A percentile compares a stretch with the other conserved stretches of the same genome.
Conservation (phyloP, 2,797 vertebrate genomes). For the Eleutherodactylus coqui region DNA sequence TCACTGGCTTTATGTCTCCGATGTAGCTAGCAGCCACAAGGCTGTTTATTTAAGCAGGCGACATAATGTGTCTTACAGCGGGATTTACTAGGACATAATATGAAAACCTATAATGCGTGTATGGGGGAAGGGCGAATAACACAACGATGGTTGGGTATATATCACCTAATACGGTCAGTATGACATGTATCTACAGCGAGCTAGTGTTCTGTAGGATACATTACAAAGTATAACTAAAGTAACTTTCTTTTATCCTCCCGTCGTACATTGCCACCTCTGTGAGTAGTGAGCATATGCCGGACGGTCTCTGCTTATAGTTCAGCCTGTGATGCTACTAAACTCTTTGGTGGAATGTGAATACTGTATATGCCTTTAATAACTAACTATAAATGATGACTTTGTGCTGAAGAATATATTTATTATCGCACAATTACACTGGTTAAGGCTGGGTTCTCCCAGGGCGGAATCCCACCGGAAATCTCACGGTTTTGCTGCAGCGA, state of each 20-base stretch:
- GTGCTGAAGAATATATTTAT: too few relatives aligned
- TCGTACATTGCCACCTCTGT: slow-evolving; percentile 13
- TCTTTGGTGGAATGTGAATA: too few relatives aligned
- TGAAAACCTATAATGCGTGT: neutral
- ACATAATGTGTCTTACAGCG: neutral
- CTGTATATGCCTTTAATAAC: too few relatives aligned
- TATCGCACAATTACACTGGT: too few relatives aligned
- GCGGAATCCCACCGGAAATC: too few relatives aligned
- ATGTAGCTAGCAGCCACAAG: slow-evolving; percentile 13
- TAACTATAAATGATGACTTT: too few relatives aligned
- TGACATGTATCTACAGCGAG: neutral
- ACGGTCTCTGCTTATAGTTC: neutral
- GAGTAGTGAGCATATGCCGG: neutral
- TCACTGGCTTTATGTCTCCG: slow-evolving; percentile 19
- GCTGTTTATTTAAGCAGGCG: slow-evolving; percentile 16
- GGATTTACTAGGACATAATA: neutral
- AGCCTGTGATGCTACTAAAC: neutral
- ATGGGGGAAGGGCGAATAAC: neutral
- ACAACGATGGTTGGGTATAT: neutral
- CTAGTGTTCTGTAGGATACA: neutral
- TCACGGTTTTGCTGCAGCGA: too few relatives aligned
- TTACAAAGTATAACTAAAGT: neutral
- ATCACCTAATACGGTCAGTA: too few relatives aligned
- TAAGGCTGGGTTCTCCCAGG: too few relatives aligned
- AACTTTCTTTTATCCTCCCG: slow-evolving; percentile 22